Percentiles rank a stretch among this genome's conserved stretches.
phyloP scores from a whole-genome alignment of 1,140 invertebrate species.

The Achroia grisella region DNA sequence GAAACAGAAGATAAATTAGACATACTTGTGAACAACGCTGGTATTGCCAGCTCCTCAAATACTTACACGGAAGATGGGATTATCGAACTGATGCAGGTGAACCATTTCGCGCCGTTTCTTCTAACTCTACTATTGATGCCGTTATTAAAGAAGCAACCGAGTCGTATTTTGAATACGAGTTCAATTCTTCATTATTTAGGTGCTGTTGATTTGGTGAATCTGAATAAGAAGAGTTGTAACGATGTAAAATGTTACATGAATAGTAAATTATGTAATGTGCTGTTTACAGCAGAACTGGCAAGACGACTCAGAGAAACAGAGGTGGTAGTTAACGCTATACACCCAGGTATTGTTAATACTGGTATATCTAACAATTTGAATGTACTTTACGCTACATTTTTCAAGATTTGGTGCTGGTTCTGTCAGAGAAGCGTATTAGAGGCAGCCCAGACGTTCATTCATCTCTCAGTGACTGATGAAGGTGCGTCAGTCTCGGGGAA shows the following conservation, averaged over 20 bases:
- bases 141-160: conserved; percentile 81
- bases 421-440: no score
- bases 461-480: no score
- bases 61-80: conserved; percentile 80
- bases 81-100: conserved; percentile 87
- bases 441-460: no score
- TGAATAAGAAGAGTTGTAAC: conserved; percentile 76
- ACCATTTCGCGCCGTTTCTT: conserved; percentile 88
- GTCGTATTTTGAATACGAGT: conserved; percentile 86
- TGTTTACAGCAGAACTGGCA: conserved; percentile 86
- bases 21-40: conserved; percentile 87
- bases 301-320: conserved; percentile 80
- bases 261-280: conserved; percentile 86
- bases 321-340: conserved; percentile 86
- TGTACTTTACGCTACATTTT: no score
- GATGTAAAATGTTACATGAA: conserved; percentile 79
- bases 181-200: conserved; percentile 83
- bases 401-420: no score
- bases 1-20: conserved; percentile 79
- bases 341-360: conserved; percentile 79
- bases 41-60: conserved; percentile 30
- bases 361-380: not conserved
- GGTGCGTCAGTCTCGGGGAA: no score
- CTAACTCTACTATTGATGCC: conserved; percentile 79
- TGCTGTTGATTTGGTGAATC: conserved; percentile 82